These are phyloP conservation scores for Drosophila paulistorum DNA, from an alignment of 1,140 invertebrate genomes.

Conservation along the genomic window DNA sequence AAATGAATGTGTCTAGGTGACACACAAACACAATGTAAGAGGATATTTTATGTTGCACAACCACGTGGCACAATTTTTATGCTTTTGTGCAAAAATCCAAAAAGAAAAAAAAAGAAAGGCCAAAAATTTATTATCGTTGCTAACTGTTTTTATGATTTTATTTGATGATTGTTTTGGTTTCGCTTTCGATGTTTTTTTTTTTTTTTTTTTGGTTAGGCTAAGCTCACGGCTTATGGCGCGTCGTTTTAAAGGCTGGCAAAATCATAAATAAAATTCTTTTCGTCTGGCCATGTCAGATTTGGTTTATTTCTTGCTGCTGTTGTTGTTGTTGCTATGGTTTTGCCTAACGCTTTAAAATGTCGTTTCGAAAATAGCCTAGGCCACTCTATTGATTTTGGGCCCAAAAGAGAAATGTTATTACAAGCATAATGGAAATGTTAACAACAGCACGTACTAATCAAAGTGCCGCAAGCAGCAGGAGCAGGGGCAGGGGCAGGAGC, in stretches of 20 bases:
- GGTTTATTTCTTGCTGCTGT: neutral
- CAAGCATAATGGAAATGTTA: slow-evolving; percentile 59
- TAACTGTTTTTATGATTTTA: slow-evolving; percentile 79
- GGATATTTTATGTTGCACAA: slow-evolving; percentile 62
- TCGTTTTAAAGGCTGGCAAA: slow-evolving; percentile 30
- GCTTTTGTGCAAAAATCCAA: slow-evolving; percentile 47
- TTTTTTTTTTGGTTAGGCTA: slow-evolving; percentile 29
- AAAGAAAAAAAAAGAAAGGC: neutral
- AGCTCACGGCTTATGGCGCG: slow-evolving; percentile 30
- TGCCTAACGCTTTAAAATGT: slow-evolving; percentile 38
- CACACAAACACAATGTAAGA: slow-evolving; percentile 27
- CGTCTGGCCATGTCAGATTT: slow-evolving; percentile 15
- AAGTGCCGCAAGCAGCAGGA: slow-evolving; percentile 29
- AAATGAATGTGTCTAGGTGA: slow-evolving; percentile 12
- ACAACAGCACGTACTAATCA: slow-evolving; percentile 65
- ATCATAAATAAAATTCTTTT: slow-evolving; percentile 64
- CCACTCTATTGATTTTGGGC: slow-evolving; percentile 33
- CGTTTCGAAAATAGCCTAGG: slow-evolving; percentile 45
- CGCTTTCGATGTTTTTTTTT: slow-evolving; percentile 1
- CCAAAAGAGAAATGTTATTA: slow-evolving; percentile 59
- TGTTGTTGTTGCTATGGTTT: slow-evolving; percentile 4
- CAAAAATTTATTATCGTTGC: slow-evolving; percentile 69
- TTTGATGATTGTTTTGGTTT: slow-evolving; percentile 78
- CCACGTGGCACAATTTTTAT: slow-evolving; percentile 68
- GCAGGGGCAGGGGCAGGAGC: neutral